A percentile compares a stretch with the other conserved stretches of the same genome.
Conservation (phyloP, 2,797 vertebrate species). For the Sciaenops ocellatus region DNA sequence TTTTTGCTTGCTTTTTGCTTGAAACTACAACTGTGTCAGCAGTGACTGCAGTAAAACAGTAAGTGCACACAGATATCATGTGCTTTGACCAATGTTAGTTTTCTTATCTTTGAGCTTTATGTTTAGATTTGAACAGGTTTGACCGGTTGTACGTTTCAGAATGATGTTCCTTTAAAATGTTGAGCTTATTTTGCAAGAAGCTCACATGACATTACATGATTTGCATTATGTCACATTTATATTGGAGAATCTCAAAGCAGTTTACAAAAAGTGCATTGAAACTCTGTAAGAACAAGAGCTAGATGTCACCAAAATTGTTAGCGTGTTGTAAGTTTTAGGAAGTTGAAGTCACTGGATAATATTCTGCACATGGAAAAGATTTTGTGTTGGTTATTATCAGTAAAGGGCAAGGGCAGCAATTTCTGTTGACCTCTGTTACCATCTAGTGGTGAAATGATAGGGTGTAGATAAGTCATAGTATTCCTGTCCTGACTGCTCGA, state of each 20-base stretch:
- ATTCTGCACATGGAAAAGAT: not conserved
- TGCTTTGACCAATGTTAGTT: not conserved
- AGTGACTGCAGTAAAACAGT: not conserved
- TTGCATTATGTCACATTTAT: not conserved
- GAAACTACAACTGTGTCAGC: not conserved
- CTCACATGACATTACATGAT: not conserved
- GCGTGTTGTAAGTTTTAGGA: not conserved
- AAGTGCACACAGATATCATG: not conserved
- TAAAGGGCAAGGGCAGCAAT: not conserved
- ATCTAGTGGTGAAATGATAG: constrained; percentile 54
- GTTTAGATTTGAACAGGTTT: too few relatives aligned
- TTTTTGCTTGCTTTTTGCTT: too few relatives aligned
- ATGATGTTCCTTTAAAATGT: not conserved
- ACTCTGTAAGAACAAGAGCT: not conserved
- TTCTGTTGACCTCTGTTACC: constrained; percentile 26
- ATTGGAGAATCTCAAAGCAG: not conserved
- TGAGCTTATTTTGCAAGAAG: not conserved
- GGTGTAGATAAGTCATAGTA: not conserved
- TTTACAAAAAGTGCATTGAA: not conserved
- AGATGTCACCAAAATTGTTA: not conserved
- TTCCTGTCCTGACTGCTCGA: not conserved
- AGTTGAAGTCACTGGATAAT: not conserved
- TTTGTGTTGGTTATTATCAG: not conserved
- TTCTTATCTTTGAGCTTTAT: not conserved
- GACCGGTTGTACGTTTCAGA: not conserved